Evolutionary conservation across 2,797 vertebrate genomes (phyloP).

Genomic region (Parauchenoglanis ngamensis): DNA sequence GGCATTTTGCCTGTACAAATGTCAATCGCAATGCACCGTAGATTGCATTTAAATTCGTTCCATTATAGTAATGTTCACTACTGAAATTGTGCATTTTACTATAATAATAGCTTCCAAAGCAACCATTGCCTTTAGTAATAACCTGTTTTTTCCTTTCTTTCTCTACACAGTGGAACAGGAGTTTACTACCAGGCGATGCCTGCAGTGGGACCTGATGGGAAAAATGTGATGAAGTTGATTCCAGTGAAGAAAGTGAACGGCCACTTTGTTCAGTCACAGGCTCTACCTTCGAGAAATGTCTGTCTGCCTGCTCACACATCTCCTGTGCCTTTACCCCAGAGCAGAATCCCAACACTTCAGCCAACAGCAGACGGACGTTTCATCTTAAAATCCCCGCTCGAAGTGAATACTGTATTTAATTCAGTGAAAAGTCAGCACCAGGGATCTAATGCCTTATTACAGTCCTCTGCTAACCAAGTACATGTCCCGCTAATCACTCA

Average conservation of each 20-base stretch:
- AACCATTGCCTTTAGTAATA: neutral
- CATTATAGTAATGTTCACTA: neutral
- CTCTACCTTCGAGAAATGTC: constrained; percentile 24
- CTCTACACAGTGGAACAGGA: constrained; percentile 61
- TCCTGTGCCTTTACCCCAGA: constrained; percentile 16
- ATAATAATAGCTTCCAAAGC: neutral
- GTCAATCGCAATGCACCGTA: neutral
- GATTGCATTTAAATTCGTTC: neutral
- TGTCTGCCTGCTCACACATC: constrained; percentile 31
- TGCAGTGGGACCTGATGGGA: constrained; percentile 70
- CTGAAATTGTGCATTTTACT: neutral
- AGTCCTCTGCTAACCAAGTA: constrained; percentile 32
- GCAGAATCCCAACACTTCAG: constrained; percentile 39
- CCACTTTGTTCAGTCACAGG: constrained; percentile 58
- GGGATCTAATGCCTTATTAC: constrained; percentile 18
- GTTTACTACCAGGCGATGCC: constrained; percentile 76
- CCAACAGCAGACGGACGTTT: constrained; percentile 44
- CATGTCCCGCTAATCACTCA: constrained; percentile 21
- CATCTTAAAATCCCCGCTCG: constrained; percentile 49
- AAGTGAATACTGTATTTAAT: constrained; percentile 39
- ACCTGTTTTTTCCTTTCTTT: neutral
- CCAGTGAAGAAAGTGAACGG: constrained; percentile 70
- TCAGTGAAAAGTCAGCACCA: constrained; percentile 35
- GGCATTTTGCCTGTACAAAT: neutral
- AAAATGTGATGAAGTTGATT: constrained; percentile 74